Base-by-base conservation (phyloP, 2,888 invertebrate genomes). In the Drosophila gaucha region DNA sequence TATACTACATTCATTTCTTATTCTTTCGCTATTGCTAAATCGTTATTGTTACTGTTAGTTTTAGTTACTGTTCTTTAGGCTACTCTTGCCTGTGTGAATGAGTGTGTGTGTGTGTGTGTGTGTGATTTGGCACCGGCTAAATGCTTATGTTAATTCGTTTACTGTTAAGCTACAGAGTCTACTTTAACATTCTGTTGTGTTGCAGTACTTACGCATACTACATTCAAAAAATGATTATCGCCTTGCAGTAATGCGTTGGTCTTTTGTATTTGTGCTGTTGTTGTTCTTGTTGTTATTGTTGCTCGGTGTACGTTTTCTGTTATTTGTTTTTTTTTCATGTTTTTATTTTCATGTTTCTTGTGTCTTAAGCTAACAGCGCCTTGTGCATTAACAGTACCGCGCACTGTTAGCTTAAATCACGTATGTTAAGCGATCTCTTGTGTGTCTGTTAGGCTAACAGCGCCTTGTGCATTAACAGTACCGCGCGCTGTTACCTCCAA, bases 181-280 rank as follows among this genome's bases (percentile, higher is more conserved):
- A 36, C n/a, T 33, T 49, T 39, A 49, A 31, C 41, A 38, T 51
- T 38, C 44, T 57, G 41, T 52, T 58, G 36, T 58, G 8, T 56
- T 41, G 44, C 43, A 55, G 24, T 75, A 35, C 30, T 54, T 31
- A 47, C 55, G 31, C 38, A 28, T 33, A 39, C 8, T 50, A 41
- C 20, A 49, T n/a, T n/a, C n/a, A 39, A 49, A 46, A 38, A 84
- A 75, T 83, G 82, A 83, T 86, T 86, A 86, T 84, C 82, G 82
- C 78, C 70, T 69, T 70, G 49, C 43, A 64, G 47, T 70, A 80
- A 80, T 86, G 86, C 80, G 77, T 86, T 82, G 82, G 84, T 86
- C 80, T 77, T 64, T 70, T 67, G 58, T 67, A 71, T n/a, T 57
- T 66, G 38, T 79, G 64, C 47, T 14, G 14, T 30, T 49, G 2